phyloP scores from a whole-genome alignment of 2,888 invertebrate species.

The Hirudinaria manillensis region DNA sequence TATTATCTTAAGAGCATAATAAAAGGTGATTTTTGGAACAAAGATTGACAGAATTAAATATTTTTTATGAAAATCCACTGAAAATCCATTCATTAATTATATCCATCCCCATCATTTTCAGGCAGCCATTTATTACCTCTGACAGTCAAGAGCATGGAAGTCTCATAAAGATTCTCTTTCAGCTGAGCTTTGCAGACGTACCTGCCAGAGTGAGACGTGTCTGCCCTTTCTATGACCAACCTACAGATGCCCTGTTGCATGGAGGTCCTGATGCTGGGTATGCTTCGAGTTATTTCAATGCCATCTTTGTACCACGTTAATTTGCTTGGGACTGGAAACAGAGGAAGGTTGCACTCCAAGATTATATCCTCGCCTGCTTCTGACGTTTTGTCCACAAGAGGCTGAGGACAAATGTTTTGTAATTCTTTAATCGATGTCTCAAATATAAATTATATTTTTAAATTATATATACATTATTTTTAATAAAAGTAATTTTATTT shows the following conservation, averaged over 20 bases:
- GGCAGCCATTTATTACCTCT: background rate
- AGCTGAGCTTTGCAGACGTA: slow-evolving; percentile 25
- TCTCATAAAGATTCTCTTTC: background rate
- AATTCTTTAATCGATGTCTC: too few relatives aligned
- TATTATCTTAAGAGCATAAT: too few relatives aligned
- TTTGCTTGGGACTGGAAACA: slow-evolving; percentile 48
- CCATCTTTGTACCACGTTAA: slow-evolving; percentile 51
- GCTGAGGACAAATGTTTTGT: slow-evolving; percentile 27
- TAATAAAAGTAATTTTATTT: too few relatives aligned
- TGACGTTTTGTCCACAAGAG: slow-evolving; percentile 43
- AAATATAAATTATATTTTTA: too few relatives aligned
- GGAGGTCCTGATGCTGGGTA: slow-evolving; percentile 20
- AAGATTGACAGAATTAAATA: too few relatives aligned
- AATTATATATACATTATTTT: too few relatives aligned
- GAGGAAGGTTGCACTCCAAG: slow-evolving; percentile 46
- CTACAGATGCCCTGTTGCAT: slow-evolving; percentile 15
- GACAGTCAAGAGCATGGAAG: slow-evolving; percentile 1
- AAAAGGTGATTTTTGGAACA: too few relatives aligned
- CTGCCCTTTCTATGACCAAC: slow-evolving; percentile 26
- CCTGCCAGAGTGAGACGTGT: slow-evolving; percentile 31
- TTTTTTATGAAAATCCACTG: too few relatives aligned
- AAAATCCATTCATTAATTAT: too few relatives aligned
- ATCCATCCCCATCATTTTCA: too few relatives aligned
- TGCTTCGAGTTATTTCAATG: slow-evolving; percentile 53
- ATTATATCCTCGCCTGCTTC: slow-evolving; percentile 47